A percentile compares a stretch with the other conserved stretches of the same genome.
These are phyloP conservation scores for Menura novaehollandiae DNA, from an alignment of 2,113 vertebrate species.

Conservation along the genomic window DNA sequence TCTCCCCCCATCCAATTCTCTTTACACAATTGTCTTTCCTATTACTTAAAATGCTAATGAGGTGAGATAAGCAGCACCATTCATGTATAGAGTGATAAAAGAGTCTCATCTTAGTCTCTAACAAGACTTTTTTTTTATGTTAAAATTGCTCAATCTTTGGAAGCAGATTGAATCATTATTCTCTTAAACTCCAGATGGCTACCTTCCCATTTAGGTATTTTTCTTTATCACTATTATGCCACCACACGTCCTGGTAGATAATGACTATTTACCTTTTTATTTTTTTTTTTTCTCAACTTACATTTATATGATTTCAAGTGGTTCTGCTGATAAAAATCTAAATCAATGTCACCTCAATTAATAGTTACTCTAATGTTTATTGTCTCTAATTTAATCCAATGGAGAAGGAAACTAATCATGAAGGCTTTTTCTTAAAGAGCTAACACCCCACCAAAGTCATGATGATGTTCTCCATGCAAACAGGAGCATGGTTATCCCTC, in stretches of 20 bases:
- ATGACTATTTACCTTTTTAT: slow-evolving; percentile 6
- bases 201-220: slow-evolving; percentile 29
- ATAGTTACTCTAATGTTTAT: not conserved
- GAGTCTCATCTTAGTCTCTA: not conserved
- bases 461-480: not conserved
- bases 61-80: not conserved
- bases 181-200: slow-evolving; percentile 48
- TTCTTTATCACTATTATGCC: slow-evolving; percentile 37
- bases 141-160: slow-evolving; percentile 8
- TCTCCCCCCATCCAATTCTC: not conserved
- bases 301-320: not conserved
- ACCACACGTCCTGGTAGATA: not conserved
- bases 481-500: not conserved
- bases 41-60: not conserved
- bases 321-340: not conserved
- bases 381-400: not conserved
- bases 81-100: not conserved
- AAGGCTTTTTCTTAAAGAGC: not conserved
- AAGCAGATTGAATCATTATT: slow-evolving; percentile 36
- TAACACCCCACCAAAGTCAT: not conserved
- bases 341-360: not conserved
- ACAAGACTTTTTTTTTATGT: slow-evolving; percentile 27
- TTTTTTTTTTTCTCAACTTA: not conserved
- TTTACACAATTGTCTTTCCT: not conserved
- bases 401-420: not conserved